Evolutionary conservation across 2,113 vertebrate genomes (phyloP).

Genomic region (Dunckerocampus dactyliophorus): DNA sequence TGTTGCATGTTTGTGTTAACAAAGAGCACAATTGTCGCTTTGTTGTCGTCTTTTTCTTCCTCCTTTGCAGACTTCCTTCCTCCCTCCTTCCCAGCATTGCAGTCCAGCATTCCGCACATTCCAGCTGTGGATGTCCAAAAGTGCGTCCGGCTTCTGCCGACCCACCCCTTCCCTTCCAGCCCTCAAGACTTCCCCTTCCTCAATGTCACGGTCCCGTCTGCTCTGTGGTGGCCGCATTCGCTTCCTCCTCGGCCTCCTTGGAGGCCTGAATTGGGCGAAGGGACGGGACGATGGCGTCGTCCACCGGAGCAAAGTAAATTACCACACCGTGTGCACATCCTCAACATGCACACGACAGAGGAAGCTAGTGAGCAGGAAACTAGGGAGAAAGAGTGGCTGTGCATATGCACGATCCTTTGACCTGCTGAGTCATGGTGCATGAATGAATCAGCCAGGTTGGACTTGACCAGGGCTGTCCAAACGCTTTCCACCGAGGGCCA

Average conservation of each 20-base stretch:
- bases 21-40: constrained; percentile 6
- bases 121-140: constrained; percentile 88
- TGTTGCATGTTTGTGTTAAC: no score
- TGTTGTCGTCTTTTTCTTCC: not conserved
- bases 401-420: no score
- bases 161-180: constrained; percentile 57
- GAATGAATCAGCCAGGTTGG: no score
- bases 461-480: no score
- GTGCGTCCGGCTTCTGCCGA: constrained; percentile 81
- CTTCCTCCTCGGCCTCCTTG: not conserved
- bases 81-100: constrained; percentile 51
- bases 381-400: no score
- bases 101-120: constrained; percentile 87
- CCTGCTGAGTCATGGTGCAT: no score
- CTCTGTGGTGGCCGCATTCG: constrained; percentile 11
- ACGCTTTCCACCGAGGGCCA: no score
- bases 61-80: constrained; percentile 40
- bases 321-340: no score
- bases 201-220: constrained; percentile 35
- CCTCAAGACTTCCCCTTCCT: constrained; percentile 26
- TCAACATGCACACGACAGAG: not conserved
- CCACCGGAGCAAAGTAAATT: no score
- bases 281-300: not conserved
- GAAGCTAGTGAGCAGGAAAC: not conserved
- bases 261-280: constrained; percentile 7